Conservation (phyloP, 2,888 invertebrate genomes). For the Monopis laevigella region DNA sequence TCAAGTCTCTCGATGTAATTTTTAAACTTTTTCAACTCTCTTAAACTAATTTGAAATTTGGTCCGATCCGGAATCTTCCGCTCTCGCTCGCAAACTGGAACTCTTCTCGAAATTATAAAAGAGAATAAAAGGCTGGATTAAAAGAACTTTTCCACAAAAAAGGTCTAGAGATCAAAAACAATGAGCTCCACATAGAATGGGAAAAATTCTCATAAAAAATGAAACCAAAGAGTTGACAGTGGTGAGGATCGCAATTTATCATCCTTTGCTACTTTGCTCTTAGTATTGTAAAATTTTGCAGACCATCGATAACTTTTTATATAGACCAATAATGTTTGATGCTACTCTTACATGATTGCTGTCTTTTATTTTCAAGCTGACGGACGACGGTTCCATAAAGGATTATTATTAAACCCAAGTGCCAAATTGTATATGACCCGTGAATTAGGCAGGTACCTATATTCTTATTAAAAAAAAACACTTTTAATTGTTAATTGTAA, state of each 20-base stretch:
- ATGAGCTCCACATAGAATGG: constrained; percentile 13
- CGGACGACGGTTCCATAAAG: too few species aligned
- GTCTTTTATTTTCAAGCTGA: too few species aligned
- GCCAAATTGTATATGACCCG: too few species aligned
- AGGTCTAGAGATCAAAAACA: constrained; percentile 14
- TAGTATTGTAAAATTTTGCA: constrained; percentile 10
- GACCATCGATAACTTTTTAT: constrained; percentile 3
- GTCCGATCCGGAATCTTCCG: constrained; percentile 4
- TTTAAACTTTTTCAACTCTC: constrained; percentile 6
- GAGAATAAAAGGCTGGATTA: constrained; percentile 12
- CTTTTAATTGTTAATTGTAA: too few species aligned
- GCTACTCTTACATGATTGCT: too few species aligned
- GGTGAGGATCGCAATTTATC: constrained; percentile 13
- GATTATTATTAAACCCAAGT: too few species aligned
- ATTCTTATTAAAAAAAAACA: too few species aligned
- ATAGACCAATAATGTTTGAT: too few species aligned
- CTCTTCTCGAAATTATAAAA: constrained; percentile 11
- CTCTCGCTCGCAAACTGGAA: constrained; percentile 3
- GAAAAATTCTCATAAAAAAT: constrained; percentile 10
- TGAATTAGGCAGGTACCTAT: too few species aligned
- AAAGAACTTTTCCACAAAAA: constrained; percentile 13
- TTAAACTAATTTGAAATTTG: constrained; percentile 12
- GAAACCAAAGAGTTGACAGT: constrained; percentile 14
- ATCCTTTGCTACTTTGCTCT: constrained; percentile 10
- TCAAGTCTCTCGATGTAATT: not conserved